These are phyloP conservation scores for Argynnis bischoffii DNA, from an alignment of 2,888 invertebrate species.

Conservation along the genomic window DNA sequence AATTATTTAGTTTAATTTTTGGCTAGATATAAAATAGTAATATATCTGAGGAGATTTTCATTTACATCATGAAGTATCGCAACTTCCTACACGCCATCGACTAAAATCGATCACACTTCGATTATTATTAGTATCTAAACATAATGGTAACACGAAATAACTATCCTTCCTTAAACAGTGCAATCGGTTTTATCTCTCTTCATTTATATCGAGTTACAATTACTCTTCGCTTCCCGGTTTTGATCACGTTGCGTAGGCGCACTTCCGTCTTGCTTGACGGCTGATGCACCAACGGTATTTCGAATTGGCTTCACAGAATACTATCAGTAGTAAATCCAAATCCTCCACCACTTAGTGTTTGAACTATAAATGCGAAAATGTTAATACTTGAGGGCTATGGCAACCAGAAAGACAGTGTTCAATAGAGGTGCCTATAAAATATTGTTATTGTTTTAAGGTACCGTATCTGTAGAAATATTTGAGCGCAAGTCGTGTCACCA, in stretches of 20 bases:
- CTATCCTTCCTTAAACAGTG: slow-evolving; percentile 69
- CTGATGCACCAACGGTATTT: slow-evolving; percentile 53
- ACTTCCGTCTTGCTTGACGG: slow-evolving; percentile 55
- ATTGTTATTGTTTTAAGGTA: too few relatives aligned
- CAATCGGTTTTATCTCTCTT: slow-evolving; percentile 68
- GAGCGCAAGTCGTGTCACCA: too few relatives aligned
- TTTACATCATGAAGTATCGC: slow-evolving; percentile 31
- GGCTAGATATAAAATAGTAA: background rate
- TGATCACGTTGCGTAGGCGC: slow-evolving; percentile 57
- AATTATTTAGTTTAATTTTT: background rate
- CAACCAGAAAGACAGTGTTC: too few relatives aligned
- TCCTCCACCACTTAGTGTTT: background rate
- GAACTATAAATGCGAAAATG: too few relatives aligned
- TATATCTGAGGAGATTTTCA: background rate
- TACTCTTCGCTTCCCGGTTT: slow-evolving; percentile 64
- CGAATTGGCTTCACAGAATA: slow-evolving; percentile 45
- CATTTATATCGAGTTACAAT: slow-evolving; percentile 73
- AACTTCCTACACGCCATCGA: slow-evolving; percentile 31
- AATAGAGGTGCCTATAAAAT: too few relatives aligned
- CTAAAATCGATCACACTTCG: slow-evolving; percentile 35
- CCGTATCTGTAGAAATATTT: too few relatives aligned
- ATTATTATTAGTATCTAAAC: slow-evolving; percentile 36
- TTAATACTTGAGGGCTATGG: too few relatives aligned
- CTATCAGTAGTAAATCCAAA: slow-evolving; percentile 12
- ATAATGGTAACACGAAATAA: slow-evolving; percentile 42